A percentile compares a stretch with the other conserved stretches of the same genome.
Evolutionary conservation across 2,113 vertebrate genomes (phyloP).

Genomic region (Centropristis striata): DNA sequence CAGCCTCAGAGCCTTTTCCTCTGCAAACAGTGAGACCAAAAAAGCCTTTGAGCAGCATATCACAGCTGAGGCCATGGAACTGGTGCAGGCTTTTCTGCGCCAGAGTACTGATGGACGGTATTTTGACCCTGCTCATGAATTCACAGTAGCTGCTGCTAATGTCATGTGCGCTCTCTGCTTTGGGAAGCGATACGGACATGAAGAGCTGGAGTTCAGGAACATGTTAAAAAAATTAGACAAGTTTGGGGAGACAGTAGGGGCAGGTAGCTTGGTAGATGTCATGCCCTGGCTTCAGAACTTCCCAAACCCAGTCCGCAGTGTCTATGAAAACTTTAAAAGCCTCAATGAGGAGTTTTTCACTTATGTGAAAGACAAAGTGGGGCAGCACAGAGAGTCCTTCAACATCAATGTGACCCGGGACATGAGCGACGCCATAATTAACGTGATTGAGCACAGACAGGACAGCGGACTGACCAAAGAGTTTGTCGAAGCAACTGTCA

Average conservation of each 20-base stretch:
- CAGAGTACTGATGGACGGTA: conserved; percentile 74
- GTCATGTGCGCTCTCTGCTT: conserved; percentile 91
- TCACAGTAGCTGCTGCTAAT: conserved; percentile 88
- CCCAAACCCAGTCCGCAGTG: conserved; percentile 89
- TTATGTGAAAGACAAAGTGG: conserved; percentile 86
- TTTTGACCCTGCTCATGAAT: conserved; percentile 84
- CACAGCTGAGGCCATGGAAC: conserved; percentile 84
- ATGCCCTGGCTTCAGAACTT: conserved; percentile 92
- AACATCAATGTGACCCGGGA: conserved; percentile 80
- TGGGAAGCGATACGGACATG: conserved; percentile 87
- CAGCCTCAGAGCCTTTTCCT: conserved; percentile 87
- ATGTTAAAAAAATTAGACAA: conserved; percentile 83
- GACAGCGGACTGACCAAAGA: conserved; percentile 79
- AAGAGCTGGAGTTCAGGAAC: conserved; percentile 87
- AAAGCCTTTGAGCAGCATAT: conserved; percentile 87
- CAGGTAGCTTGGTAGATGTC: conserved; percentile 91
- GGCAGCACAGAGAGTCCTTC: conserved; percentile 86
- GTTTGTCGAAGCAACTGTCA: conserved; percentile 86
- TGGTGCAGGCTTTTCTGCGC: conserved; percentile 82
- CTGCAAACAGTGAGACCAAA: conserved; percentile 84
- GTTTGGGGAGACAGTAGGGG: conserved; percentile 90
- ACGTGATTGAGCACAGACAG: conserved; percentile 79
- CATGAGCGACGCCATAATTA: conserved; percentile 89
- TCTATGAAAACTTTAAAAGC: conserved; percentile 88
- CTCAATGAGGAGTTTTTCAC: conserved; percentile 87